These are phyloP conservation scores for Thymelicus sylvestris DNA, from an alignment of 2,888 invertebrate genomes.

Conservation along the genomic window DNA sequence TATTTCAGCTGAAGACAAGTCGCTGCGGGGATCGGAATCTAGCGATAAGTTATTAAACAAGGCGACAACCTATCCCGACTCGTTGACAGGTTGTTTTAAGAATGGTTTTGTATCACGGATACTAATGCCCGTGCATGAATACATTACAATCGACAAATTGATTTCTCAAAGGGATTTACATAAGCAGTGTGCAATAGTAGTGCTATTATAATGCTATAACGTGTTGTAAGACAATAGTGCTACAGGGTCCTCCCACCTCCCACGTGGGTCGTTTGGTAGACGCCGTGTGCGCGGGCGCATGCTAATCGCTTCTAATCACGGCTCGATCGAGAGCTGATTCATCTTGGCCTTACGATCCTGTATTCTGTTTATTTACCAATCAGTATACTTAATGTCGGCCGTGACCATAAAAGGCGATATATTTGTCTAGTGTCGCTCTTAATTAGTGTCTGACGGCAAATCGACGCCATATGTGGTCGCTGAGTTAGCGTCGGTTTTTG, in stretches of 20 bases:
- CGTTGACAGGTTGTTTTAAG: conserved; percentile 64
- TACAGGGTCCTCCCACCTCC: conserved; percentile 75
- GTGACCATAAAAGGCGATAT: conserved; percentile 80
- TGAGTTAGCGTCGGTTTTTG: conserved; percentile 69
- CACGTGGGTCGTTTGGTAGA: conserved; percentile 66
- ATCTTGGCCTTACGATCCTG: conserved; percentile 69
- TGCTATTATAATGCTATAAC: conserved; percentile 78
- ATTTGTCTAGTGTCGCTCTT: conserved; percentile 80
- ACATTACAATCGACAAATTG: conserved; percentile 75
- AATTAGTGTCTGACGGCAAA: conserved; percentile 79
- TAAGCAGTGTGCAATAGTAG: conserved; percentile 80
- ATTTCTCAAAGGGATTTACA: conserved; percentile 80
- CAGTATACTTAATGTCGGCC: conserved; percentile 72
- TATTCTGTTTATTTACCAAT: conserved; percentile 81
- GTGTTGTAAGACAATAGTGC: conserved; percentile 79
- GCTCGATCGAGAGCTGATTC: conserved; percentile 80
- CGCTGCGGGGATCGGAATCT: conserved; percentile 43
- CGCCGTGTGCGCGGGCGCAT: conserved; percentile 65
- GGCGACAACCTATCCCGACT: conserved; percentile 50
- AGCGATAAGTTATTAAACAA: conserved; percentile 46
- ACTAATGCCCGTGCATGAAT: conserved; percentile 71
- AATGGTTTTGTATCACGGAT: conserved; percentile 57
- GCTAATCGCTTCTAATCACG: conserved; percentile 81
- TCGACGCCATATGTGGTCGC: conserved; percentile 78
- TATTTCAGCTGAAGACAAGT: conserved; percentile 52